Conservation (phyloP, 2,888 invertebrate genomes). For the Ptilodon capucinus region DNA sequence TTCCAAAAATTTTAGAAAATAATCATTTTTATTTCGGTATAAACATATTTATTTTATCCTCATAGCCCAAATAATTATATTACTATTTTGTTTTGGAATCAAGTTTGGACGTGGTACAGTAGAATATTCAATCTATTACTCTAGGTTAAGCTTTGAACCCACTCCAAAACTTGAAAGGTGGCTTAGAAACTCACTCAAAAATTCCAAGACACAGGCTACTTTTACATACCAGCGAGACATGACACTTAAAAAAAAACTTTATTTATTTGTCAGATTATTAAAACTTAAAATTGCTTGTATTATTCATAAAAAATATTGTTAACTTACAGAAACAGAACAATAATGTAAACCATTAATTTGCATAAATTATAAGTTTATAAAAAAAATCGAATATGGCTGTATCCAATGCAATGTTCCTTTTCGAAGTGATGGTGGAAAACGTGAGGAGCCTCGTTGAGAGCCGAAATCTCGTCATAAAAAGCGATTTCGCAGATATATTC, state of each 20-base stretch:
- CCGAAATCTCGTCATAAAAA: slow-evolving; percentile 58
- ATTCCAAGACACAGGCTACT: neutral
- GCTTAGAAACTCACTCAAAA: too few relatives aligned
- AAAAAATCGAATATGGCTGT: slow-evolving; percentile 53
- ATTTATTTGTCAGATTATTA: neutral
- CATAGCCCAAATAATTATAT: too few relatives aligned
- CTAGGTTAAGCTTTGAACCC: too few relatives aligned
- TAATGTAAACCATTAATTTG: neutral
- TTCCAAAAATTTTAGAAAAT: too few relatives aligned
- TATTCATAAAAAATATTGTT: neutral
- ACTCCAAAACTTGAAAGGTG: too few relatives aligned
- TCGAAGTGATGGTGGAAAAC: slow-evolving; percentile 70
- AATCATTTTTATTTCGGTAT: too few relatives aligned
- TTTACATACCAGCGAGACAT: too few relatives aligned
- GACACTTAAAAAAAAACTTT: neutral
- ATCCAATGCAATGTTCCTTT: slow-evolving; percentile 68
- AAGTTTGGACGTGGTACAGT: too few relatives aligned
- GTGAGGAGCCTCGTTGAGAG: slow-evolving; percentile 61
- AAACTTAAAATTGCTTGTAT: neutral
- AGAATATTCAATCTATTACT: too few relatives aligned
- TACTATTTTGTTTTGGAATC: too few relatives aligned
- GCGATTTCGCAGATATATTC: slow-evolving; percentile 72
- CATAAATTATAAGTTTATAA: neutral
- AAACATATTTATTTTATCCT: too few relatives aligned
- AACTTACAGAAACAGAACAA: neutral